phyloP scores from a whole-genome alignment of 2,113 vertebrate genomes.

The Anseranas semipalmata region DNA sequence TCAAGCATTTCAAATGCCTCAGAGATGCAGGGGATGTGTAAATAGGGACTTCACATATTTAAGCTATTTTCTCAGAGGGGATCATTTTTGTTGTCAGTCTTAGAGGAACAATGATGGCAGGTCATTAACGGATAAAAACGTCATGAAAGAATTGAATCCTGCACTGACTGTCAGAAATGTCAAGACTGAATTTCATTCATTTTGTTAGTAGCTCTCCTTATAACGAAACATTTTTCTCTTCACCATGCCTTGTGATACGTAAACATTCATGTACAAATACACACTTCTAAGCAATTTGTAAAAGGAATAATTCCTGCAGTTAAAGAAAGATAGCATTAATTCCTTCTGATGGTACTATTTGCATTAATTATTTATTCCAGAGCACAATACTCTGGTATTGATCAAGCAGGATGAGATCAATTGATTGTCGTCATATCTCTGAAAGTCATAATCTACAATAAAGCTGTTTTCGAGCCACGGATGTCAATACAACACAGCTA shows the following conservation, averaged over 20 bases:
- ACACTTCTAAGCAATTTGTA: neutral
- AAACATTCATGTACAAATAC: neutral
- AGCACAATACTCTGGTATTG: neutral
- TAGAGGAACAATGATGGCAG: slow-evolving; percentile 4
- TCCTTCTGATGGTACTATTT: neutral
- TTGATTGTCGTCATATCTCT: neutral
- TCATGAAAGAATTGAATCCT: neutral
- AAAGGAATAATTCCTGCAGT: neutral
- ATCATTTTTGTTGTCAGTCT: slow-evolving; percentile 23
- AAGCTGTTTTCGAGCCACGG: neutral
- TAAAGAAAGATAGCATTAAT: neutral
- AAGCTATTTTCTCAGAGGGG: slow-evolving; percentile 15
- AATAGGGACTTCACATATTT: neutral
- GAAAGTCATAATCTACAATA: neutral
- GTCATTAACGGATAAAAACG: neutral
- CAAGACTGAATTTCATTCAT: neutral
- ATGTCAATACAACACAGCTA: neutral
- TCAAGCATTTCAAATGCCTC: neutral
- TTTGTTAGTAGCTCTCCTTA: neutral
- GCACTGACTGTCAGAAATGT: neutral
- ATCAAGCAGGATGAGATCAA: neutral
- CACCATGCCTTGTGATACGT: neutral
- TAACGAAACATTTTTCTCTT: neutral
- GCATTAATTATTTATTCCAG: neutral
- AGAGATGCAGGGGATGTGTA: neutral